A percentile compares a stretch with the other conserved stretches of the same genome.
These are phyloP conservation scores for Oncorhynchus clarkii DNA, from an alignment of 2,113 vertebrate species.

Conservation along the genomic window DNA sequence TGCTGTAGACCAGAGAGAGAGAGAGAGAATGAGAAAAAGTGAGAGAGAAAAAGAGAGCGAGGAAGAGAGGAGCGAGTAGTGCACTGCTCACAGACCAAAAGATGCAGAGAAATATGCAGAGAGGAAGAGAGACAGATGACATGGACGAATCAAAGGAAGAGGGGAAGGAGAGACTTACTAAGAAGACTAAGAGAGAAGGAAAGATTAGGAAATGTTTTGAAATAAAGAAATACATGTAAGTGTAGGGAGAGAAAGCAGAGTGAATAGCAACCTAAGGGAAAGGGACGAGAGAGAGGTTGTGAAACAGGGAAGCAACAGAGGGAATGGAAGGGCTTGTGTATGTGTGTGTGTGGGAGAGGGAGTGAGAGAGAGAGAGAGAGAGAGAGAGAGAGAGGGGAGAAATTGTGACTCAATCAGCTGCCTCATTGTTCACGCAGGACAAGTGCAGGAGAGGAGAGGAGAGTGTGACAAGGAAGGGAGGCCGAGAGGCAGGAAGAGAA, in stretches of 20 bases:
- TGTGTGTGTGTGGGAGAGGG: too few species aligned
- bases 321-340: not conserved
- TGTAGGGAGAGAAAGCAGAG: constrained; percentile 19
- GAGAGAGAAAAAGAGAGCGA: constrained; percentile 4
- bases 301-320: constrained; percentile 9
- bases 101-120: constrained; percentile 2
- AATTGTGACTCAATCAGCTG: constrained; percentile 45
- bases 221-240: constrained; percentile 15
- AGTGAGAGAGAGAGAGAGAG: not conserved
- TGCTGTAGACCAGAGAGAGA: constrained; percentile 12
- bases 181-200: not conserved
- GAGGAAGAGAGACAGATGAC: constrained; percentile 14
- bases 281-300: constrained; percentile 6
- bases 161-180: constrained; percentile 5
- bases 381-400: constrained; percentile 32
- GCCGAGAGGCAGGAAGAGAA: not conserved
- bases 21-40: constrained; percentile 2
- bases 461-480: not conserved
- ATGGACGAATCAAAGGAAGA: constrained; percentile 27
- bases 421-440: constrained; percentile 47
- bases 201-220: not conserved
- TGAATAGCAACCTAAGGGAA: not conserved
- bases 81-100: not conserved
- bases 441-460: constrained; percentile 26
- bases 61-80: not conserved